Base-by-base conservation (phyloP, 2,113 vertebrate genomes). In the Sialia sialis region DNA sequence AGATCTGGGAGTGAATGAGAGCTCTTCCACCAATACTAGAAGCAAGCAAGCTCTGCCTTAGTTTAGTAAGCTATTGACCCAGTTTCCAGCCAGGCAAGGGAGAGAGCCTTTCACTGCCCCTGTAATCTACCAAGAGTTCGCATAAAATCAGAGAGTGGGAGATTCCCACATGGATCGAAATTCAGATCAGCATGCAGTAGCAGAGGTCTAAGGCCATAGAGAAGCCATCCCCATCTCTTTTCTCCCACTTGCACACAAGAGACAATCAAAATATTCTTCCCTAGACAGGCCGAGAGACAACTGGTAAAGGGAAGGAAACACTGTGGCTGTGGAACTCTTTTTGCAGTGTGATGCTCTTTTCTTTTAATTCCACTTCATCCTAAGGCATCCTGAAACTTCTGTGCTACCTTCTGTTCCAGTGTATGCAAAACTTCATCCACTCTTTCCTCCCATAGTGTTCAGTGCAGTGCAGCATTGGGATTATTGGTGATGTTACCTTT, bases 391-490 rank as follows among this genome's bases (percentile, higher is more conserved):
- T 82, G 26, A 13, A 88, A 44, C 16, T 41, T 67, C 9, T 8
- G 3, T 18, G 18, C 25, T 49, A 21, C 36, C 46, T 69, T 81
- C 32, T 3, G 0, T 46, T 74, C 43, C 29, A 43, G 22, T 1
- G 3, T n/a, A n/a, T 21, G 32, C 32, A 78, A 51, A 59, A 82
- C 43, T 91, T 46, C 43, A 12, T 52, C 32, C 34, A 36, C 11
- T 16, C 6, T 36, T 69, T 63, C 38, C 32, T 70, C 9, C 38
- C 3, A 0, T 0, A 20, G 17, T 11, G 20, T 20, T 72, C 4
- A 1, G 7, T 2, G 36, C 4, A 1, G 7, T 2, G 36, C 10
- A 12, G 11, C 10, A 41, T 3, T 14, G 13, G 13, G 30, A 11
- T 14, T 51, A 39, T 12, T 55, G 27, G 8, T 29, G 11, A n/a